phyloP scores from a whole-genome alignment of 2,888 invertebrate species.

The Eupelmus urozonus region DNA sequence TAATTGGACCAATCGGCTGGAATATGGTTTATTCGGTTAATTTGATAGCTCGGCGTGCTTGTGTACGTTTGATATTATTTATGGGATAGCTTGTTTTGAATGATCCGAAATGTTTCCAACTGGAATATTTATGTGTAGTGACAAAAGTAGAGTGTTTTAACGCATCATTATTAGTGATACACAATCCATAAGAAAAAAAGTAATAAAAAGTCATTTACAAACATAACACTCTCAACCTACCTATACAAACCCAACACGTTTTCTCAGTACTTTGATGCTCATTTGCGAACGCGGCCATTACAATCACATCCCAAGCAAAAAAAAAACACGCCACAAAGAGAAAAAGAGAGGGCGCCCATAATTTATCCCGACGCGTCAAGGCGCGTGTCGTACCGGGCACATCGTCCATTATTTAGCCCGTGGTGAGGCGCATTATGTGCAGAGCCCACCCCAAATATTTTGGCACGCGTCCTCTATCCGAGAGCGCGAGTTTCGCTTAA shows the following conservation, averaged over 20 bases:
- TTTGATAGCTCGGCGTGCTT: slow-evolving; percentile 9
- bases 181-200: too few relatives aligned
- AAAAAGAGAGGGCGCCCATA: neutral
- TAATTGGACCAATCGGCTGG: slow-evolving; percentile 3
- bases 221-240: too few relatives aligned
- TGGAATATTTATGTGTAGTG: neutral
- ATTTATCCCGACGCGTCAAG: slow-evolving; percentile 15
- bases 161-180: too few relatives aligned
- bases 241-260: neutral
- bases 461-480: slow-evolving; percentile 51
- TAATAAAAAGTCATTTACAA: too few relatives aligned
- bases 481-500: slow-evolving; percentile 23
- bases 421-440: too few relatives aligned
- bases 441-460: slow-evolving; percentile 49
- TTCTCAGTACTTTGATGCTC: neutral
- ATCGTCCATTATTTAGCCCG: slow-evolving; percentile 32
- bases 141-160: neutral
- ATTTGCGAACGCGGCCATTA: neutral
- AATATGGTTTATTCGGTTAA: neutral
- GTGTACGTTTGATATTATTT: too few relatives aligned
- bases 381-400: slow-evolving; percentile 3
- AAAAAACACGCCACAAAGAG: neutral
- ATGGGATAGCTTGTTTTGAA: neutral
- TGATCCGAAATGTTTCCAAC: too few relatives aligned
- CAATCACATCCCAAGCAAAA: neutral